Evolutionary conservation across 2,888 invertebrate species (phyloP).

Genomic region (Norana najaformis): DNA sequence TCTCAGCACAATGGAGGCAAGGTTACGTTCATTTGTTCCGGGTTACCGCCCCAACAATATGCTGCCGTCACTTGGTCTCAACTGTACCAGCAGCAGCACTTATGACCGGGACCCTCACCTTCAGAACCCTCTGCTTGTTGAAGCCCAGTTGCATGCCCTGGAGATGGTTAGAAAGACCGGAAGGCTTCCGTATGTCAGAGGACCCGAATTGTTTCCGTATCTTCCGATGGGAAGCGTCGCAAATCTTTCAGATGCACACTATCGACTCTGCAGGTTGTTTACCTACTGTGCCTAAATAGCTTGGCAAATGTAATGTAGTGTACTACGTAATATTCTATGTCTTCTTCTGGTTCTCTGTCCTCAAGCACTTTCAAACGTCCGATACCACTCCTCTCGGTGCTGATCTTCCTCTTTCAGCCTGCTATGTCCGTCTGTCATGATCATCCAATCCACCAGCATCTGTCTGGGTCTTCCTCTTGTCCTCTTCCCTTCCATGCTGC

Average conservation of each 20-base stretch:
- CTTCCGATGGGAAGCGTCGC: conserved; percentile 16
- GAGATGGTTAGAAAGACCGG: conserved; percentile 30
- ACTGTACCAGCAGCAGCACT: neutral
- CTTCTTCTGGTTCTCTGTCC: no score
- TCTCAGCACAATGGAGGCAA: conserved; percentile 9
- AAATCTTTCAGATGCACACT: neutral
- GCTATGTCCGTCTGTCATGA: no score
- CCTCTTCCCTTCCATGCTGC: no score
- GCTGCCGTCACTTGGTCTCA: neutral
- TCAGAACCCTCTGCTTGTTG: neutral
- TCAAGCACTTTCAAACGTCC: no score
- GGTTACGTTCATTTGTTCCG: neutral
- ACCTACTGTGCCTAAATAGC: neutral
- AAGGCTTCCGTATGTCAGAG: neutral
- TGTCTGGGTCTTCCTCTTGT: no score
- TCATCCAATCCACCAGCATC: no score
- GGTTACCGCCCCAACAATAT: neutral
- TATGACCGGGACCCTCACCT: conserved; percentile 26
- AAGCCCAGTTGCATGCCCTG: conserved; percentile 30
- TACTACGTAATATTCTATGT: no score
- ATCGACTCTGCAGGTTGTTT: conserved; percentile 16
- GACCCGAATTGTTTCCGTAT: neutral
- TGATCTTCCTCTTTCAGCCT: no score
- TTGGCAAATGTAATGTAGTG: no score
- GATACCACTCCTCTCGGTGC: no score